These are phyloP conservation scores for Acrocyrtus sp. DNA, from an alignment of 2,888 invertebrate genomes.

Conservation along the genomic window DNA sequence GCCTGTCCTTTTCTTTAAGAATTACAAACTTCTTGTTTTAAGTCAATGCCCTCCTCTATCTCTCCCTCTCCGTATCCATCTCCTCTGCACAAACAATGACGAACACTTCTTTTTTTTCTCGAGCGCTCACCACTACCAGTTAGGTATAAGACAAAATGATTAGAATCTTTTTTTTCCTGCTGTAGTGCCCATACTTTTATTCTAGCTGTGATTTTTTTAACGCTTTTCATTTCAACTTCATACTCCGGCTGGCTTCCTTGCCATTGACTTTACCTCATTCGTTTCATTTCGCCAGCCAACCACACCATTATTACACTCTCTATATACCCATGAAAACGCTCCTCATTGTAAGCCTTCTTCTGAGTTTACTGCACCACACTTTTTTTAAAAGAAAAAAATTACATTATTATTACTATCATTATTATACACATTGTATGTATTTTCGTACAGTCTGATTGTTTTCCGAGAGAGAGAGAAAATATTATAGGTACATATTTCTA, in stretches of 20 bases:
- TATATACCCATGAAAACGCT: constrained; percentile 15
- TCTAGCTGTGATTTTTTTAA: constrained; percentile 27
- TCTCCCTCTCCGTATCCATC: too few relatives aligned
- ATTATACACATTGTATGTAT: too few relatives aligned
- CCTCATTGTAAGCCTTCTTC: constrained; percentile 15
- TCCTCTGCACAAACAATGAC: neutral
- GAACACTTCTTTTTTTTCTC: constrained; percentile 17
- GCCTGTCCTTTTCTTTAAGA: neutral
- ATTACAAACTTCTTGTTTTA: constrained; percentile 36
- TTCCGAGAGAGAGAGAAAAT: neutral
- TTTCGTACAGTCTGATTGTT: neutral
- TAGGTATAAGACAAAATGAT: neutral
- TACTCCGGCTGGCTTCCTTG: constrained; percentile 21
- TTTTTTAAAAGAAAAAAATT: neutral
- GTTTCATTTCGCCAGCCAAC: constrained; percentile 41
- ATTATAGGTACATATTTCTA: neutral
- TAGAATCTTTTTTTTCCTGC: constrained; percentile 1
- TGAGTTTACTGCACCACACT: constrained; percentile 19
- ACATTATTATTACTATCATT: too few relatives aligned
- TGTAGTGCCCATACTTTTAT: constrained; percentile 10
- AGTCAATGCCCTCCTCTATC: constrained; percentile 49
- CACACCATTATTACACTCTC: constrained; percentile 19
- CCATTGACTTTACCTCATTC: constrained; percentile 41
- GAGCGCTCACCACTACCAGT: constrained; percentile 3
- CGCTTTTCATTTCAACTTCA: neutral